Base-by-base conservation (phyloP, 1,140 invertebrate genomes). In the Littorina saxatilis region DNA sequence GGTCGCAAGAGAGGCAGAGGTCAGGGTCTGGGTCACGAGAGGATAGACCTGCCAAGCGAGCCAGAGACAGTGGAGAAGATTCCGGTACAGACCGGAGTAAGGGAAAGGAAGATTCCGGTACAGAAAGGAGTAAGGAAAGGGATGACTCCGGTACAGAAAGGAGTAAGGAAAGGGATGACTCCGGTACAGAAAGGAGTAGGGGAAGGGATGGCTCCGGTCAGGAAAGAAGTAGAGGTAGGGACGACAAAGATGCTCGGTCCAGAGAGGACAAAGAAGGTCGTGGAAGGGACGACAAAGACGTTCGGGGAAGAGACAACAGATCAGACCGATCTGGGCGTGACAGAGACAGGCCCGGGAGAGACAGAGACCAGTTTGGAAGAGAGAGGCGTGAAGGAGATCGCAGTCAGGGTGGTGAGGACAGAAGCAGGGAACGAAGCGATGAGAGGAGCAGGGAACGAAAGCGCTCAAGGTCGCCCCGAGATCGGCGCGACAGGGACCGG, bases 161-260 rank as follows among this genome's bases (percentile, higher is more conserved):
- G 27, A 32, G 35, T 32, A 63, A 13, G 52, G 35, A 74, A 52
- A 63, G 27, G 29, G 27, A 32, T 7, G 61, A 9, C 11, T 32
- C 29, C 13, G 61, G 35, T 63, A 11, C 29, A 5, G 35, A 63
- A 32, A 32, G 35, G 27, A 32, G 35, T 32, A 63, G 27, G 61
- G 29, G 7, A 13, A 61, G 7, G 11, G 29, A 68, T 37, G 66
- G 29, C 17, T 68, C 66, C 78, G 76, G 70, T 52, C 35, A 15
- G 63, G 73, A 75, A 73, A 79, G 74, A 91, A 89, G 86, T 82
- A n/a, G n/a, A n/a, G n/a, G n/a, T n/a, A n/a, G n/a, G n/a, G n/a
- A n/a, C n/a, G n/a, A n/a, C n/a, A n/a, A n/a, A n/a, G n/a, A n/a
- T n/a, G n/a, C n/a, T n/a, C n/a, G n/a, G n/a, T n/a, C n/a, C n/a